A percentile compares a stretch with the other conserved stretches of the same genome.
phyloP scores from a whole-genome alignment of 2,888 invertebrate genomes.

The Mellilla xanthometata region DNA sequence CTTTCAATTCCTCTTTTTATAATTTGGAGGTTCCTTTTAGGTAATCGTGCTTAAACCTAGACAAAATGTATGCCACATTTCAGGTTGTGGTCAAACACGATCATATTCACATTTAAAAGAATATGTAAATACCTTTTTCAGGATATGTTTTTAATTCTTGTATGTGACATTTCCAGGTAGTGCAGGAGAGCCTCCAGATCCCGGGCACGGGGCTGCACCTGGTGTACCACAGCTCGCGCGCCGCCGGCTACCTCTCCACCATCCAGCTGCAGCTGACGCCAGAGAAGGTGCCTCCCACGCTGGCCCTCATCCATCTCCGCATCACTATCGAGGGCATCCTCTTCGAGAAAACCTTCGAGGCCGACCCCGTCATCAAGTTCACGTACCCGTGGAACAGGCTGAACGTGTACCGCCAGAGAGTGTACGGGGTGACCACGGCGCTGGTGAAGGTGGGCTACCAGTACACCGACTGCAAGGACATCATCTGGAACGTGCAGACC shows the following conservation, averaged over 20 bases:
- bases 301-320: slow-evolving; percentile 94
- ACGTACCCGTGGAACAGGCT: slow-evolving; percentile 98
- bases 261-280: slow-evolving; percentile 96
- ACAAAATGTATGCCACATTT: too few relatives aligned
- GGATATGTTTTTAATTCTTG: too few relatives aligned
- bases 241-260: slow-evolving; percentile 95
- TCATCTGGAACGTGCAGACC: slow-evolving; percentile 98
- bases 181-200: slow-evolving; percentile 96
- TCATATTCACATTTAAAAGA: too few relatives aligned
- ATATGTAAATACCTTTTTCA: too few relatives aligned
- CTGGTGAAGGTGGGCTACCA: slow-evolving; percentile 98
- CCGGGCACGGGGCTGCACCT: slow-evolving; percentile 97
- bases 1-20: too few relatives aligned
- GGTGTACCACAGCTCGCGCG: slow-evolving; percentile 97
- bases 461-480: slow-evolving; percentile 94
- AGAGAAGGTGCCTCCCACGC: slow-evolving; percentile 89
- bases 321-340: slow-evolving; percentile 97
- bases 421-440: slow-evolving; percentile 97
- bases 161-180: slow-evolving; percentile 87
- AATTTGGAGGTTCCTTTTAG: too few relatives aligned
- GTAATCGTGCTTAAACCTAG: too few relatives aligned
- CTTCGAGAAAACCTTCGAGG: slow-evolving; percentile 96
- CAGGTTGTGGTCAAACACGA: too few relatives aligned
- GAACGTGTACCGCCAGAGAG: slow-evolving; percentile 97
- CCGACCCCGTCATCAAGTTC: slow-evolving; percentile 97